Evolutionary conservation across 64 coral and sea anemone genomes (phyloP).

Genomic region (Orbicella faveolata): DNA sequence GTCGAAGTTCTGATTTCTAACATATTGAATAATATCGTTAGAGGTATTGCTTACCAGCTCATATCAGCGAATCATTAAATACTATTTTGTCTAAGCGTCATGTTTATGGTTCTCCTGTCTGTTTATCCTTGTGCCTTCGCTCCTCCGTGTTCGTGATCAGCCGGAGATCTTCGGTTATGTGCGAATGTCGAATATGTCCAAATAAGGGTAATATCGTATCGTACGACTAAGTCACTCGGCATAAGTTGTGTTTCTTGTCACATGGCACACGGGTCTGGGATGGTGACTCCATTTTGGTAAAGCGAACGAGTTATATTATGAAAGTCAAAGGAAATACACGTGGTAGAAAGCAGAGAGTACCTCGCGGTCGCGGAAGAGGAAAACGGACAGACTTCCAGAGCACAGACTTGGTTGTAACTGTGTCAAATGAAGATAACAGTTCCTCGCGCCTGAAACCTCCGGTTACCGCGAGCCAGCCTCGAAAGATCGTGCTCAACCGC

Average conservation of each 20-base stretch:
- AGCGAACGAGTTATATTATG: background rate
- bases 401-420: slow-evolving; percentile 17
- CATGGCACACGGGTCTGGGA: background rate
- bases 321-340: background rate
- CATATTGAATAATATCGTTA: background rate
- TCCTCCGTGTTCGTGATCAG: background rate
- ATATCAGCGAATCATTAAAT: background rate
- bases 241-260: background rate
- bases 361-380: background rate
- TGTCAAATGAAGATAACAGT: slow-evolving; percentile 2
- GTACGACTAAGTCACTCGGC: background rate
- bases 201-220: slow-evolving; percentile 10
- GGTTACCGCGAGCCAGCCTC: background rate
- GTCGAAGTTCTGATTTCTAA: background rate
- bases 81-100: no score
- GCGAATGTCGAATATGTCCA: background rate
- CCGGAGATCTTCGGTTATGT: background rate
- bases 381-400: background rate
- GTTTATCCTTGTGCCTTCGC: background rate
- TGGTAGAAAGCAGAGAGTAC: background rate
- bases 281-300: background rate
- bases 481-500: slow-evolving; percentile 28
- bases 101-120: background rate
- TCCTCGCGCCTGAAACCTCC: slow-evolving; percentile 26
- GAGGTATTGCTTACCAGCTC: slow-evolving; percentile 24